Conservation (phyloP, 1,140 invertebrate genomes). For the Lepidurus apus region DNA sequence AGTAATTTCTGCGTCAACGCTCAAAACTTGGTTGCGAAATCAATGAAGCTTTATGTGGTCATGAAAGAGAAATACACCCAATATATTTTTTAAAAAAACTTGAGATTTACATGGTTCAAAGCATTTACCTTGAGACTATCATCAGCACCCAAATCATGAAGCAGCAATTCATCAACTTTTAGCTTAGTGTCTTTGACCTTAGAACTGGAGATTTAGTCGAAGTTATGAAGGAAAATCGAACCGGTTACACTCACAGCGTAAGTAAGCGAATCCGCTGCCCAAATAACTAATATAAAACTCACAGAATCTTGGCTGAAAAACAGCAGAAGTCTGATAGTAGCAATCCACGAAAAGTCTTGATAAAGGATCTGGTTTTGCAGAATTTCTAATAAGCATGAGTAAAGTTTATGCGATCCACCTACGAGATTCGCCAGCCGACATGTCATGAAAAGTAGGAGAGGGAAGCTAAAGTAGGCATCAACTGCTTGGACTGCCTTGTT, state of each 20-base stretch:
- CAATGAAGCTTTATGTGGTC: neutral
- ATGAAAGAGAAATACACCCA: neutral
- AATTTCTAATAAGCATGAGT: neutral
- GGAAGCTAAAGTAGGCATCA: slow-evolving; percentile 12
- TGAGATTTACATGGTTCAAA: neutral
- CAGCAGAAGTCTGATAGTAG: too few relatives aligned
- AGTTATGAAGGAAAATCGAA: neutral
- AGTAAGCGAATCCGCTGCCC: neutral
- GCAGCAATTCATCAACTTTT: neutral
- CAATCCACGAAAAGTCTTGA: neutral
- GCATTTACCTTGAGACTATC: neutral
- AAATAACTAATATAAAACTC: neutral
- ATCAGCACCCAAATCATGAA: neutral
- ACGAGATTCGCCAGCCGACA: neutral
- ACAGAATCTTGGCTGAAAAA: too few relatives aligned
- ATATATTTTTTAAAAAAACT: neutral
- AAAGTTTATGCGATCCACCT: neutral
- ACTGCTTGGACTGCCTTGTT: neutral
- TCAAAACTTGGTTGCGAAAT: neutral
- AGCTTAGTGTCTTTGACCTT: neutral
- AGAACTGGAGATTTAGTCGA: neutral
- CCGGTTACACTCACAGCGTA: neutral
- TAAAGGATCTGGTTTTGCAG: too few relatives aligned
- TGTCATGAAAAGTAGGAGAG: neutral
- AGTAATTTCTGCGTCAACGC: neutral